phyloP scores from a whole-genome alignment of 2,797 vertebrate genomes.

The Coregonus suidteri region DNA sequence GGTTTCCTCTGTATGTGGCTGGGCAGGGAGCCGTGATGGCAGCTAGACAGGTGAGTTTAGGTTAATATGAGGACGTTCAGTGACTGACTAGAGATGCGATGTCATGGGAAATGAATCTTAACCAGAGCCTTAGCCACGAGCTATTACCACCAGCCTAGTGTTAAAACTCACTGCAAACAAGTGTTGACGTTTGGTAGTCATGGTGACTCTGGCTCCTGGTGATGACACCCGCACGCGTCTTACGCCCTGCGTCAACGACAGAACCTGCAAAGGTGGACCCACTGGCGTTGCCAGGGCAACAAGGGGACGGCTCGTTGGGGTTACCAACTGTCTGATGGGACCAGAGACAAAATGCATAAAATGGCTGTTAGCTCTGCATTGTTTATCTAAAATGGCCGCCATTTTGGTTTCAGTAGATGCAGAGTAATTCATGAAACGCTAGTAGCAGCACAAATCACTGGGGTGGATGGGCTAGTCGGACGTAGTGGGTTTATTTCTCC shows the following conservation, averaged over 20 bases:
- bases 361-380: not conserved
- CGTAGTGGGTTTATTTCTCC: not conserved
- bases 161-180: no score
- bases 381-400: not conserved
- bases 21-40: not conserved
- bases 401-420: no score
- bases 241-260: slow-evolving; percentile 75
- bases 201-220: slow-evolving; percentile 56
- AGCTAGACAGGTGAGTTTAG: not conserved
- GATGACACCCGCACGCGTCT: slow-evolving; percentile 77
- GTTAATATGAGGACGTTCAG: not conserved
- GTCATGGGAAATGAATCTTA: not conserved
- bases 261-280: slow-evolving; percentile 88
- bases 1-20: not conserved
- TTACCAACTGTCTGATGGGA: slow-evolving; percentile 84
- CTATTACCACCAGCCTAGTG: no score
- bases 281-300: slow-evolving; percentile 74
- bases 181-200: not conserved
- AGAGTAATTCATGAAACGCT: not conserved
- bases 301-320: slow-evolving; percentile 78
- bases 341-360: not conserved
- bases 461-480: not conserved
- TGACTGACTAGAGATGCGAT: no score
- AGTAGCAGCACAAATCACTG: no score
- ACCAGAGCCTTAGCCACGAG: no score